Base-by-base conservation (phyloP, 1,140 invertebrate species). In the Diuraphis noxia region DNA sequence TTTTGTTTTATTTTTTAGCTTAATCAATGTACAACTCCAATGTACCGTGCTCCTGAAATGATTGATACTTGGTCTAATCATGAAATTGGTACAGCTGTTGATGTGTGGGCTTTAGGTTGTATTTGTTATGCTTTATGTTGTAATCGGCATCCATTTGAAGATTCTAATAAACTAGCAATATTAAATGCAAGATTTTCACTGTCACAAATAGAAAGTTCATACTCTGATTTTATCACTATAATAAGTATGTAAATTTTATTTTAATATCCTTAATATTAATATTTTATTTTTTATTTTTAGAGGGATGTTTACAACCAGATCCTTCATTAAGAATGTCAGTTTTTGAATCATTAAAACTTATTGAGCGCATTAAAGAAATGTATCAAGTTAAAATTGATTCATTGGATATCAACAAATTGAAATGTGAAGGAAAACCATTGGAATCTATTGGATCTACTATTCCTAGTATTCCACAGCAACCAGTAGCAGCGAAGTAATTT, bases 41-140 rank as follows among this genome's bases (percentile, higher is more conserved):
- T 98, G 97, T 98, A 98, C 93, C 94, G 97, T 93, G 96, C 98
- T 2, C 99, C 99, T 40, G 99, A 99, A 95, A 99, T 99, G 96
- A 94, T 99, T 88, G 99, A 99, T 94, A 98, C 98, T 0, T 99
- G 99, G 97, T 98, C 97, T 93, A 99, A 99, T 94, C 97, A 97
- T 94, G 96, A 96, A 77, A 98, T 99, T 92, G 97, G 97, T 56
- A 95, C 96, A 92, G 96, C 97, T 34, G 96, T 96, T 8, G 99
- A 99, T 94, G 96, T 99, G 46, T 99, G 99, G 99, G 98, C 99
- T 7, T 94, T 99, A 38, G 99, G 99, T 13, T 99, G 99, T 94
- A 96, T 99, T 88, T 94, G 99, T 0, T 99, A 98, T 94, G 96
- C 97, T 46, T 94, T 99, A 23, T 98, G 98, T 94, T 99, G 97